These are phyloP conservation scores for Lucinisca nassula DNA, from an alignment of 2,888 invertebrate species.

Conservation along the genomic window DNA sequence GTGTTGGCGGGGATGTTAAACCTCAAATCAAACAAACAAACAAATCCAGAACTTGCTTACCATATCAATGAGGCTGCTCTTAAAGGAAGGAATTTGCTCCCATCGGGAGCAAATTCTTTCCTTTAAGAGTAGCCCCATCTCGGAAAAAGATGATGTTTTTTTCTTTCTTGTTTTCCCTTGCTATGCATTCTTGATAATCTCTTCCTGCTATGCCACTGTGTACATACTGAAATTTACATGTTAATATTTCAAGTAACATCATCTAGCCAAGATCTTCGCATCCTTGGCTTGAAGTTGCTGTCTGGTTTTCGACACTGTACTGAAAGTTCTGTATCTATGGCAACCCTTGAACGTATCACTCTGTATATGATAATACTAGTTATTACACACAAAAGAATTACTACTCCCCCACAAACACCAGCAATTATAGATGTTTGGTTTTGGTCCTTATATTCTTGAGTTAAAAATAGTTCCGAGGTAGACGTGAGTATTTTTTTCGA, in stretches of 20 bases:
- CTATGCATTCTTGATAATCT: too few relatives aligned
- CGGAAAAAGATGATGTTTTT: too few relatives aligned
- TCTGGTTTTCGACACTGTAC: slow-evolving; percentile 36
- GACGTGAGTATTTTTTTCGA: neutral
- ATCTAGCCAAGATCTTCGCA: neutral
- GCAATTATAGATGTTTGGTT: slow-evolving; percentile 18
- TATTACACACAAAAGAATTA: slow-evolving; percentile 24
- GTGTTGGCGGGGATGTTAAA: too few relatives aligned
- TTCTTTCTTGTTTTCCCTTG: too few relatives aligned
- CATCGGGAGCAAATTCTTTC: too few relatives aligned
- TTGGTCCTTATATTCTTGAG: slow-evolving; percentile 10
- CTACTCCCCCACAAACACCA: slow-evolving; percentile 36
- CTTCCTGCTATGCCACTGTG: too few relatives aligned
- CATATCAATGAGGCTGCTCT: too few relatives aligned
- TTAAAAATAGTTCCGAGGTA: neutral
- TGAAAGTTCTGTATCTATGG: slow-evolving; percentile 33
- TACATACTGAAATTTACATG: too few relatives aligned
- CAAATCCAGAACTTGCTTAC: too few relatives aligned
- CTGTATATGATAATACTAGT: neutral
- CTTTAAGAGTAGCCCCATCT: too few relatives aligned
- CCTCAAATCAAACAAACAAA: too few relatives aligned
- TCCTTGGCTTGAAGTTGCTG: slow-evolving; percentile 89
- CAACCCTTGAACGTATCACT: neutral
- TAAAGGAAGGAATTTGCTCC: too few relatives aligned
- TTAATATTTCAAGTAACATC: neutral